Percentiles rank a stretch among this genome's conserved stretches.
phyloP scores from a whole-genome alignment of 2,888 invertebrate genomes.

The Caenorhabditis macrosperma region DNA sequence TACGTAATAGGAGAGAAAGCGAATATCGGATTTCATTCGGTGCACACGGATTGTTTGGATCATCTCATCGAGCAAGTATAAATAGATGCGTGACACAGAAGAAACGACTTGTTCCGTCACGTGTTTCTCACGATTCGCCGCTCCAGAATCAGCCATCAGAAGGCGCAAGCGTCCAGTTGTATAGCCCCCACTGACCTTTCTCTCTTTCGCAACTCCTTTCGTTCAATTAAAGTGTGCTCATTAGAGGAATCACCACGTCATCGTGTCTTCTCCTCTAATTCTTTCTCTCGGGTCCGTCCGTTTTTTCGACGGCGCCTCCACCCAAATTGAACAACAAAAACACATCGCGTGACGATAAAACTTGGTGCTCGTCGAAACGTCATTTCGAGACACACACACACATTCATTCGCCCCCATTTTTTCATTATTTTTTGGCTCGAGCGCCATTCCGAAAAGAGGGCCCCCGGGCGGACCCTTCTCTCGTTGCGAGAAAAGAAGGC shows the following conservation, averaged over 20 bases:
- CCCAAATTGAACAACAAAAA: slow-evolving; percentile 50
- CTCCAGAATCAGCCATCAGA: too few relatives aligned
- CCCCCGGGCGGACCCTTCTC: not conserved
- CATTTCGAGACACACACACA: slow-evolving; percentile 22
- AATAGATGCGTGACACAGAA: slow-evolving; percentile 5
- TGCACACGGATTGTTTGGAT: slow-evolving; percentile 2
- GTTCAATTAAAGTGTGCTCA: not conserved
- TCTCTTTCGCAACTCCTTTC: not conserved
- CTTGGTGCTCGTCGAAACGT: slow-evolving; percentile 27
- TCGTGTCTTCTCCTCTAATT: not conserved
- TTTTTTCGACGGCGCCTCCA: slow-evolving; percentile 1
- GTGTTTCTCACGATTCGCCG: not conserved
- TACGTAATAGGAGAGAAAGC: slow-evolving; percentile 23
- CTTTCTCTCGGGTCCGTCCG: not conserved
- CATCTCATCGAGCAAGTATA: not conserved
- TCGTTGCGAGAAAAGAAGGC: not conserved
- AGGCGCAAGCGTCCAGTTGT: too few relatives aligned
- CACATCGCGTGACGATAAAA: slow-evolving; percentile 60
- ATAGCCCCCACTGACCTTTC: not conserved
- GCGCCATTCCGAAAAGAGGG: not conserved
- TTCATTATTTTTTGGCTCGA: slow-evolving; percentile 35
- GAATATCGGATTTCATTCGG: slow-evolving; percentile 24
- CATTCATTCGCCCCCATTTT: slow-evolving; percentile 6
- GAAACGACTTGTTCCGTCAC: not conserved
- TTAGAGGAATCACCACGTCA: not conserved